Evolutionary conservation across 2,888 invertebrate genomes (phyloP).

Genomic region (Coelopa pilipes): DNA sequence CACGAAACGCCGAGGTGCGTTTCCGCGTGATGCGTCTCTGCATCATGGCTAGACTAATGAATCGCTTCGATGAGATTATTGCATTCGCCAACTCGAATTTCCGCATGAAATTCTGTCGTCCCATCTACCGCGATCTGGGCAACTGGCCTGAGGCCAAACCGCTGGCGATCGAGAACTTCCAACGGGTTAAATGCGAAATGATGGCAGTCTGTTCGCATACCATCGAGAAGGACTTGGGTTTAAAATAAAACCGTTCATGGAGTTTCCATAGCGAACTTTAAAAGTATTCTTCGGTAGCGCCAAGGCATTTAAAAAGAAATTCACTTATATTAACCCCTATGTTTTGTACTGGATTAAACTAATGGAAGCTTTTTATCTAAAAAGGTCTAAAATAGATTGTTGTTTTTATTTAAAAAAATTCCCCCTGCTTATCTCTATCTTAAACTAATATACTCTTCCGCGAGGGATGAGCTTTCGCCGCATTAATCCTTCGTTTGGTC

Average conservation of each 20-base stretch:
- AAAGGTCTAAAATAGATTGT: too few relatives aligned
- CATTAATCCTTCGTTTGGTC: background rate
- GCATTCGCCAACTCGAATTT: constrained; percentile 86
- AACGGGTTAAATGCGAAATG: constrained; percentile 78
- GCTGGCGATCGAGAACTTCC: constrained; percentile 78
- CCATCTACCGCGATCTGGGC: constrained; percentile 86
- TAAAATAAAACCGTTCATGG: constrained; percentile 49
- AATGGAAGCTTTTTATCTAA: too few relatives aligned
- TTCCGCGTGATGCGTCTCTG: constrained; percentile 83
- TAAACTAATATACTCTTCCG: background rate
- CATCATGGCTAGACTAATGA: constrained; percentile 77
- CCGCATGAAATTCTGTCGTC: constrained; percentile 91
- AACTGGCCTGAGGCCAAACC: constrained; percentile 79
- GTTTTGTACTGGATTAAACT: background rate
- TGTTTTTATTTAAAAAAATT: too few relatives aligned
- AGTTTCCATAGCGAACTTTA: background rate
- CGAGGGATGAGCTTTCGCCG: background rate
- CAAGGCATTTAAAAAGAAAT: background rate
- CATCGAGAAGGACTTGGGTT: constrained; percentile 78
- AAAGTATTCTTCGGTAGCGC: background rate
- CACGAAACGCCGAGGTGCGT: constrained; percentile 83
- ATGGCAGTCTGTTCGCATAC: constrained; percentile 84
- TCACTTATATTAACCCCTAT: background rate
- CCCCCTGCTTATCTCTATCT: background rate
- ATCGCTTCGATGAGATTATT: constrained; percentile 75